Conservation (phyloP, 2,888 invertebrate genomes). For the Patella depressa region DNA sequence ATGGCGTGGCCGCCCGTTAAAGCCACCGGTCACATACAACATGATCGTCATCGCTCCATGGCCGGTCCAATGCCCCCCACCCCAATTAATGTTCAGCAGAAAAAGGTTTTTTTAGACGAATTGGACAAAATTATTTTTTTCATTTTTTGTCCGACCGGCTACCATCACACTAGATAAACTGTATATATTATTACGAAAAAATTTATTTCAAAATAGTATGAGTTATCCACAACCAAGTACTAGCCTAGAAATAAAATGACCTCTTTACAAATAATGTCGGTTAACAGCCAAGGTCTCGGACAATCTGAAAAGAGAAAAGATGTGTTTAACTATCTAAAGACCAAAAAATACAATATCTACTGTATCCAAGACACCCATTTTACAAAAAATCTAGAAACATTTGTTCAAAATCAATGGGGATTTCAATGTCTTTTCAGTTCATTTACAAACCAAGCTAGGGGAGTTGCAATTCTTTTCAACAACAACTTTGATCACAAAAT, state of each 20-base stretch:
- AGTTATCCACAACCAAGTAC: too few relatives aligned
- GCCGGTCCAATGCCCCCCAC: too few relatives aligned
- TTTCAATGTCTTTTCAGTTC: neutral
- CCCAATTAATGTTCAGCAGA: too few relatives aligned
- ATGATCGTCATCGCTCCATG: too few relatives aligned
- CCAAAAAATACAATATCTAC: conserved; percentile 2
- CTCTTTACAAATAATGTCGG: neutral
- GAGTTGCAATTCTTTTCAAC: neutral
- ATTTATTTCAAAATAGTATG: too few relatives aligned
- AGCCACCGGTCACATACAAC: too few relatives aligned
- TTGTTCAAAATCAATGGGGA: neutral
- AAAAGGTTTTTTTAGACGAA: too few relatives aligned
- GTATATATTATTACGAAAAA: too few relatives aligned
- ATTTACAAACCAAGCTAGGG: neutral
- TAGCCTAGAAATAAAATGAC: neutral
- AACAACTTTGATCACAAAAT: neutral
- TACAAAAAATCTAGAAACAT: neutral
- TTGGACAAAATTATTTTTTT: too few relatives aligned
- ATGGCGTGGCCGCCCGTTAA: too few relatives aligned
- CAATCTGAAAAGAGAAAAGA: neutral
- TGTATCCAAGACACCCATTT: conserved; percentile 4
- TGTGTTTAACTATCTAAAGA: neutral
- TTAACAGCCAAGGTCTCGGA: conserved; percentile 3
- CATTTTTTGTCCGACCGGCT: too few relatives aligned
- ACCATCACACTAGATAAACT: too few relatives aligned